Evolutionary conservation across 2,888 invertebrate species (phyloP).

Genomic region (Diaphora mendica): DNA sequence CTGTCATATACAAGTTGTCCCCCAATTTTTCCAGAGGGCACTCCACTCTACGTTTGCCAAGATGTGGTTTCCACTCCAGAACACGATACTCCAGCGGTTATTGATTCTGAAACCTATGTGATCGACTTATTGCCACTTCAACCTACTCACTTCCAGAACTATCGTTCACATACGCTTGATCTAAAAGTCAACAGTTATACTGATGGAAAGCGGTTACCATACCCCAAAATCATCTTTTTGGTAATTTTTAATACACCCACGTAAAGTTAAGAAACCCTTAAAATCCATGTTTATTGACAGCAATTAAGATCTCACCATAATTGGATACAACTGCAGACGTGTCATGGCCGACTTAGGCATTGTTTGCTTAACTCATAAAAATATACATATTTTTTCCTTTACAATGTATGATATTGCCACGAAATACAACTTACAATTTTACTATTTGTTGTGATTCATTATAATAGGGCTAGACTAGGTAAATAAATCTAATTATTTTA

Average conservation of each 20-base stretch:
- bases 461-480: background rate
- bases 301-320: conserved; percentile 36
- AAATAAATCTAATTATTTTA: background rate
- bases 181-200: background rate
- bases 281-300: conserved; percentile 10
- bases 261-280: conserved; percentile 9
- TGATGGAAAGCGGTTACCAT: background rate
- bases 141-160: too few relatives aligned
- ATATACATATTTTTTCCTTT: conserved; percentile 34
- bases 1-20: too few relatives aligned
- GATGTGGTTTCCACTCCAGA: too few relatives aligned
- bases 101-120: too few relatives aligned
- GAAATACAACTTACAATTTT: conserved; percentile 21
- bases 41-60: too few relatives aligned
- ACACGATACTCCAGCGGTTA: too few relatives aligned
- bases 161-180: background rate
- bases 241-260: background rate
- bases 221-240: background rate
- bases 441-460: conserved; percentile 6
- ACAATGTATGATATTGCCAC: conserved; percentile 34
- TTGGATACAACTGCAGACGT: conserved; percentile 32
- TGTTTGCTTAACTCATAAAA: conserved; percentile 32
- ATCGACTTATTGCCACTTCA: too few relatives aligned
- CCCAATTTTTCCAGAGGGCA: too few relatives aligned
- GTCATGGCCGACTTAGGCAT: conserved; percentile 38